A percentile compares a stretch with the other conserved stretches of the same genome.
Conservation (phyloP, 2,888 invertebrate species). For the Dryobota labecula region DNA sequence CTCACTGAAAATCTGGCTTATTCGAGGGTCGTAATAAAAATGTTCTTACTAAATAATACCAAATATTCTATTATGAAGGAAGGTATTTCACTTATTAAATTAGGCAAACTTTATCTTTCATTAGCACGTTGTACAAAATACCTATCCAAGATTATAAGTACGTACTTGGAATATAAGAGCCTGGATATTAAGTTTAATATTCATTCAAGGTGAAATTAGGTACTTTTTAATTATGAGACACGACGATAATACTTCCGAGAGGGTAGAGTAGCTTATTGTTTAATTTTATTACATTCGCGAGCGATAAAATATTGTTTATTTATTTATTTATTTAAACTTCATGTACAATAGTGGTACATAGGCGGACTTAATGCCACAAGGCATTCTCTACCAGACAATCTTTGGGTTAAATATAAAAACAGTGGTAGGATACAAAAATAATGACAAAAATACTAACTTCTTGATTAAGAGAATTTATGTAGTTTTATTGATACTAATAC, state of each 20-base stretch:
- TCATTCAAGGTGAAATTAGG: constrained; percentile 4
- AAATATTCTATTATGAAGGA: constrained; percentile 10
- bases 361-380: too few relatives aligned
- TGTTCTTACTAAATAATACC: constrained; percentile 21
- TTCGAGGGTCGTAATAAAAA: neutral
- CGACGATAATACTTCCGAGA: neutral
- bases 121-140: constrained; percentile 29
- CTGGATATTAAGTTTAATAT: constrained; percentile 35
- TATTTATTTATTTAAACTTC: too few relatives aligned
- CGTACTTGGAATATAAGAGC: constrained; percentile 12
- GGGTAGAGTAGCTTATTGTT: constrained; percentile 1
- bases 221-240: constrained; percentile 26
- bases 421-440: too few relatives aligned
- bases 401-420: too few relatives aligned
- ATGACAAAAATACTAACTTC: too few relatives aligned
- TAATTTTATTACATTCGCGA: neutral
- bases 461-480: too few relatives aligned
- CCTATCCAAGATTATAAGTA: constrained; percentile 26
- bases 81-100: constrained; percentile 27
- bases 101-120: constrained; percentile 31
- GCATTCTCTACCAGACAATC: too few relatives aligned
- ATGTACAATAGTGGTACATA: too few relatives aligned
- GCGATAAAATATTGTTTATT: too few relatives aligned
- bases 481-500: too few relatives aligned
- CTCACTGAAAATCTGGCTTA: constrained; percentile 8